Conservation (phyloP, 2,888 invertebrate genomes). For the Hyles lineata region DNA sequence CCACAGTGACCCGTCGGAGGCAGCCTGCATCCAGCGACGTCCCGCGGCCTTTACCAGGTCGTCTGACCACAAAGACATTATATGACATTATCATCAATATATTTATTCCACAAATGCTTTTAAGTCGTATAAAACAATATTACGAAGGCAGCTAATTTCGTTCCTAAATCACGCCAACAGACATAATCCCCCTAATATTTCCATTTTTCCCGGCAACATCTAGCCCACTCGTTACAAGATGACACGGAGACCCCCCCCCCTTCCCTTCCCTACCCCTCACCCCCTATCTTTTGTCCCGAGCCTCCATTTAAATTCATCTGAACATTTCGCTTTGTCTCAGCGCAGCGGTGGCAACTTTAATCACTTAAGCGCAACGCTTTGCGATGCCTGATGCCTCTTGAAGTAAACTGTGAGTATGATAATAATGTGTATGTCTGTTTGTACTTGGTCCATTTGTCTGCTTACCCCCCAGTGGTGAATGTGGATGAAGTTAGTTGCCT, state of each 20-base stretch:
- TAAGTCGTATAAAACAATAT: too few relatives aligned
- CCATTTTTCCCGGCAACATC: constrained; percentile 12
- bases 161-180: too few relatives aligned
- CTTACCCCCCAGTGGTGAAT: constrained; percentile 44
- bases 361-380: constrained; percentile 74
- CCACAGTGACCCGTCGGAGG: too few relatives aligned
- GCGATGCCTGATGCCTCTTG: constrained; percentile 48
- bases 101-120: too few relatives aligned
- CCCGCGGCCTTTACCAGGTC: too few relatives aligned
- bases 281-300: constrained; percentile 60
- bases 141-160: neutral
- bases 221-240: constrained; percentile 58
- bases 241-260: constrained; percentile 53
- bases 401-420: constrained; percentile 62
- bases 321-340: constrained; percentile 71
- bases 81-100: too few relatives aligned
- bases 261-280: constrained; percentile 49
- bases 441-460: constrained; percentile 60
- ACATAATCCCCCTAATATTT: too few relatives aligned
- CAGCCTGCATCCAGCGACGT: too few relatives aligned
- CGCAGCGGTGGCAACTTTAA: constrained; percentile 73
- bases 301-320: constrained; percentile 79
- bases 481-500: constrained; percentile 48
- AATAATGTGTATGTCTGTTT: constrained; percentile 60
- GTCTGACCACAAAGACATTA: too few relatives aligned